Evolutionary conservation across 1,140 invertebrate genomes (phyloP).

Genomic region (Paracyclopina nana): DNA sequence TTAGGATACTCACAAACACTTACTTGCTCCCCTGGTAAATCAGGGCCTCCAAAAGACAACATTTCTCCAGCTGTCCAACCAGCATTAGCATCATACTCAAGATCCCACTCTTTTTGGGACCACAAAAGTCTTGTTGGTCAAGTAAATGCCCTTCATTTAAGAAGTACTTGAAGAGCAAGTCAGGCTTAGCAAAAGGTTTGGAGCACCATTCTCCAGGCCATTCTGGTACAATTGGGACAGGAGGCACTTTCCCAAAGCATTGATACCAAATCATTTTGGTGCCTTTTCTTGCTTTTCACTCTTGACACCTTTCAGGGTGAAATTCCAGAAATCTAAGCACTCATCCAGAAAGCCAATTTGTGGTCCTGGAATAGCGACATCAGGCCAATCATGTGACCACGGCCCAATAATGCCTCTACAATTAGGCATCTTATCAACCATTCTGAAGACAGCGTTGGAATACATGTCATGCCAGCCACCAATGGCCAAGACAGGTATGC

Average conservation of each 20-base stretch:
- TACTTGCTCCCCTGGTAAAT: background rate
- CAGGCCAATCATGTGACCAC: constrained; percentile 6
- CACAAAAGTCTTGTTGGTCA: background rate
- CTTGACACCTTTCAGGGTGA: background rate
- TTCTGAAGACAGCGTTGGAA: constrained; percentile 4
- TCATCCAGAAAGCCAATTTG: background rate
- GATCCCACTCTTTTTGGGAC: background rate
- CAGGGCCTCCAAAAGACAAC: background rate
- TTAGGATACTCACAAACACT: too few species aligned
- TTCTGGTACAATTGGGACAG: background rate
- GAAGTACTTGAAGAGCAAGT: background rate
- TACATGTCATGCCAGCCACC: constrained; percentile 4
- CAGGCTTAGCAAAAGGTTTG: background rate
- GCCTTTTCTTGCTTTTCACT: background rate
- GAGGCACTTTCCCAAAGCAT: background rate
- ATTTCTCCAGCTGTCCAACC: background rate
- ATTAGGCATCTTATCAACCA: background rate
- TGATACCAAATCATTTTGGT: constrained; percentile 5
- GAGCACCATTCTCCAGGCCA: constrained; percentile 7
- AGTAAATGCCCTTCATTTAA: background rate
- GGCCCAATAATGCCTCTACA: background rate
- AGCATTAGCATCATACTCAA: background rate
- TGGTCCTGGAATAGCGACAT: background rate
- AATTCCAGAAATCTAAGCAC: constrained; percentile 4
- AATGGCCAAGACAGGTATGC: background rate